Percentiles rank a stretch among this genome's conserved stretches.
Conservation (phyloP, 2,888 invertebrate species). For the Caenorhabditis imperialis region DNA sequence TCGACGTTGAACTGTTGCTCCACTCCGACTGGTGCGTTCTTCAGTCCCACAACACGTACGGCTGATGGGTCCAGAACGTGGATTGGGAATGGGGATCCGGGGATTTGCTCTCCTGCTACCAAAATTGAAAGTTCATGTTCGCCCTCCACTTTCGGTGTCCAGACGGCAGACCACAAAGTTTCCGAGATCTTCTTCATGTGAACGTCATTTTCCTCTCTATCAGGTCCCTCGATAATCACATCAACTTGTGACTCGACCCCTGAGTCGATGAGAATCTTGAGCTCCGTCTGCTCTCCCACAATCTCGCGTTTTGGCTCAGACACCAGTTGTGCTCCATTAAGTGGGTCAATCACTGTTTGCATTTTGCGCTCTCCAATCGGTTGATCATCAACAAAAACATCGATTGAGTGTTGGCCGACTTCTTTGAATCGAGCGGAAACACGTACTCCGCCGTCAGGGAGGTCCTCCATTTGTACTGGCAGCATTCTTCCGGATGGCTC, state of each 20-base stretch:
- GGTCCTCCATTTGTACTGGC: conserved; percentile 67
- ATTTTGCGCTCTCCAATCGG: conserved; percentile 57
- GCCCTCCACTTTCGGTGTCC: conserved; percentile 71
- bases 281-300: conserved; percentile 59
- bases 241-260: conserved; percentile 66
- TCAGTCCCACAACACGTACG: conserved; percentile 80
- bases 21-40: conserved; percentile 80
- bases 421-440: conserved; percentile 66
- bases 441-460: conserved; percentile 64
- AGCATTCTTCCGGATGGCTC: conserved; percentile 65
- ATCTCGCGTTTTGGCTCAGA: conserved; percentile 60
- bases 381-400: conserved; percentile 62
- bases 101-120: conserved; percentile 73
- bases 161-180: conserved; percentile 64
- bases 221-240: conserved; percentile 69
- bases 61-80: conserved; percentile 83
- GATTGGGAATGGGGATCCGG: conserved; percentile 83
- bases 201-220: conserved; percentile 66
- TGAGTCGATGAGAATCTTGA: conserved; percentile 61
- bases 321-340: conserved; percentile 63
- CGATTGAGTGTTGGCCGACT: conserved; percentile 60
- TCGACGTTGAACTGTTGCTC: conserved; percentile 82
- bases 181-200: conserved; percentile 60
- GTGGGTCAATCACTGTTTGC: conserved; percentile 60
- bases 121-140: conserved; percentile 60